phyloP scores from a whole-genome alignment of 2,888 invertebrate genomes.

The Leucophenga montana region DNA sequence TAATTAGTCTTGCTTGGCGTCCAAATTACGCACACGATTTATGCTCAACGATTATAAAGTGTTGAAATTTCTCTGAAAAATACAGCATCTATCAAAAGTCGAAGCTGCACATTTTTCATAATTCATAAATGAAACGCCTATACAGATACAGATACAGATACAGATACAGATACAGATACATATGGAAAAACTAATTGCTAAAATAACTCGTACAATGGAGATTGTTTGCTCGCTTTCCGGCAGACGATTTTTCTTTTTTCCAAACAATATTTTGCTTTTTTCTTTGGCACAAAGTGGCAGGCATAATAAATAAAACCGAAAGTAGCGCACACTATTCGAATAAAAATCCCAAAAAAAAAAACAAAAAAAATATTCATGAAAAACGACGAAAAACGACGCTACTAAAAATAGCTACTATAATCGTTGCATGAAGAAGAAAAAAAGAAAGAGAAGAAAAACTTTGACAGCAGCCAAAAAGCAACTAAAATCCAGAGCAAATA shows the following conservation, averaged over 20 bases:
- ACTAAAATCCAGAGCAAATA: background rate
- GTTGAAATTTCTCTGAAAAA: background rate
- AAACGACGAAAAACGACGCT: background rate
- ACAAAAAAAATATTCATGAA: background rate
- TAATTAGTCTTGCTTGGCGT: background rate
- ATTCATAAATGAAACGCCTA: background rate
- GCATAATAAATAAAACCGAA: slow-evolving; percentile 5
- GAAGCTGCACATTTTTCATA: background rate
- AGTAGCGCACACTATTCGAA: background rate
- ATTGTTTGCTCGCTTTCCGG: background rate
- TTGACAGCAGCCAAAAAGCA: background rate
- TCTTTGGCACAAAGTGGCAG: background rate
- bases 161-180: background rate
- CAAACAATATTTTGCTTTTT: background rate
- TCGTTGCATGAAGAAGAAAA: background rate
- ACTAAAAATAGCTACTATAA: background rate
- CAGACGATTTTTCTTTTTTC: background rate
- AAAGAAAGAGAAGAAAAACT: background rate
- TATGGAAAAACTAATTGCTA: background rate
- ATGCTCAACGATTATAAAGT: background rate
- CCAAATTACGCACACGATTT: background rate
- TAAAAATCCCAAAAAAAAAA: background rate
- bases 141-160: background rate
- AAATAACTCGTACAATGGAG: background rate
- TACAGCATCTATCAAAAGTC: background rate